Conservation (phyloP, 2,113 vertebrate species). For the Elanoides forficatus region DNA sequence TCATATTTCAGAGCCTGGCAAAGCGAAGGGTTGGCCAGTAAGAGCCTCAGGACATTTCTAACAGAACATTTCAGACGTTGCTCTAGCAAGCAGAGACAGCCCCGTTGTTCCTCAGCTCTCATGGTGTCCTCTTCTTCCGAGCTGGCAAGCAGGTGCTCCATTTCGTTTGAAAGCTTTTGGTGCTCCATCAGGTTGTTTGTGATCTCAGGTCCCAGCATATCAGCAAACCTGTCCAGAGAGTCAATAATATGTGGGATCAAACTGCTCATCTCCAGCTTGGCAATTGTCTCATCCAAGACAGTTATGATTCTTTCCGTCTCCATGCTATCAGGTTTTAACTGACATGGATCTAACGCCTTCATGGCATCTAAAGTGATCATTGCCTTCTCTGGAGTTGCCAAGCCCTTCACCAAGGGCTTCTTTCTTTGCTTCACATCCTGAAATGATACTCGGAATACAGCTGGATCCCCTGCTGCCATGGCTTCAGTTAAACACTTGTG, state of each 20-base stretch:
- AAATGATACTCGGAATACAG: not conserved
- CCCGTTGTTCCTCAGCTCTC: not conserved
- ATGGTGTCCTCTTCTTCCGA: not conserved
- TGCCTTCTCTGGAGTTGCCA: not conserved
- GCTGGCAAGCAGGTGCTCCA: not conserved
- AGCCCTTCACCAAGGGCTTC: not conserved
- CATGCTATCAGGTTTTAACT: not conserved
- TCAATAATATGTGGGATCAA: not conserved
- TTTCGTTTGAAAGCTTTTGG: not conserved
- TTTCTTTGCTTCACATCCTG: not conserved
- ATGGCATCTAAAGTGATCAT: accelerated
- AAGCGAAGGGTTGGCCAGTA: slow-evolving; percentile 42
- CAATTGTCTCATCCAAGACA: not conserved
- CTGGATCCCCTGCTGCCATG: not conserved
- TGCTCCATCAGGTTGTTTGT: not conserved
- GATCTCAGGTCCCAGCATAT: slow-evolving; percentile 25
- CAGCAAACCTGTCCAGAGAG: not conserved
- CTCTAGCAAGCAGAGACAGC: not conserved
- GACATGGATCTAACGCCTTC: not conserved
- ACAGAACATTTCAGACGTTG: not conserved
- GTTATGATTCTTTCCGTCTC: not conserved
- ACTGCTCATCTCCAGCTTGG: slow-evolving; percentile 37
- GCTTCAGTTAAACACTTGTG: not conserved
- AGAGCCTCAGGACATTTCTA: slow-evolving; percentile 64
- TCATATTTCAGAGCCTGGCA: slow-evolving; percentile 7